phyloP scores from a whole-genome alignment of 2,113 vertebrate species.

The Setophaga coronata region DNA sequence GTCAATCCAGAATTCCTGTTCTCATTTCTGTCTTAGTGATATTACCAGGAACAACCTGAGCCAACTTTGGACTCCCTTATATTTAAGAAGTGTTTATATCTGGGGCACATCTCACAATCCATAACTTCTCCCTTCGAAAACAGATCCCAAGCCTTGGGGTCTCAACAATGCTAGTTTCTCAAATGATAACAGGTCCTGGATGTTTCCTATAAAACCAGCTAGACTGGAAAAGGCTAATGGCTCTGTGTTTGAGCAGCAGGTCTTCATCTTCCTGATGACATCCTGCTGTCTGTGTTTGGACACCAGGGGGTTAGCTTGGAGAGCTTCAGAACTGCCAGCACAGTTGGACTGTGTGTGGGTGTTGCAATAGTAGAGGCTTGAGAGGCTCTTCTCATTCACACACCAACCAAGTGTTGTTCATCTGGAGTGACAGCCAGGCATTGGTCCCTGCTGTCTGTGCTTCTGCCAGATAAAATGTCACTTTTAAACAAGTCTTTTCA shows the following conservation, averaged over 20 bases:
- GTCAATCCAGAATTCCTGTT: neutral
- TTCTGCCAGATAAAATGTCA: conserved; percentile 1
- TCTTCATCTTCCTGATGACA: neutral
- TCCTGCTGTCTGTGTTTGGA: conserved; percentile 42
- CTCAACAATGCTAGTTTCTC: neutral
- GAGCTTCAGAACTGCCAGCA: conserved; percentile 22
- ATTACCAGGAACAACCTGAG: neutral
- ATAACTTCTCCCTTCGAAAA: neutral
- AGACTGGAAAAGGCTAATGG: conserved; percentile 56
- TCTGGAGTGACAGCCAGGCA: conserved; percentile 50
- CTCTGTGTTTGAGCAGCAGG: neutral
- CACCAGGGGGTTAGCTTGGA: conserved; percentile 6
- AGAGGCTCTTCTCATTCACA: conserved; percentile 15
- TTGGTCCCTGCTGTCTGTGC: neutral
- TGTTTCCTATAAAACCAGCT: neutral
- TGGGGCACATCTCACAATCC: neutral
- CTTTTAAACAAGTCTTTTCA: neutral
- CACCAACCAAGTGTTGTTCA: conserved; percentile 5
- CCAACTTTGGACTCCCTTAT: neutral
- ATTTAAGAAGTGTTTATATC: neutral
- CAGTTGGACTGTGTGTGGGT: conserved; percentile 14
- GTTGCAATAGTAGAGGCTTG: neutral
- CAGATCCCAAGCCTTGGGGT: neutral
- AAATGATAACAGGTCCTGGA: neutral
- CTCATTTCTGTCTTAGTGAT: neutral